These are phyloP conservation scores for Phymastichus coffea DNA, from an alignment of 1,140 invertebrate genomes.

Conservation along the genomic window DNA sequence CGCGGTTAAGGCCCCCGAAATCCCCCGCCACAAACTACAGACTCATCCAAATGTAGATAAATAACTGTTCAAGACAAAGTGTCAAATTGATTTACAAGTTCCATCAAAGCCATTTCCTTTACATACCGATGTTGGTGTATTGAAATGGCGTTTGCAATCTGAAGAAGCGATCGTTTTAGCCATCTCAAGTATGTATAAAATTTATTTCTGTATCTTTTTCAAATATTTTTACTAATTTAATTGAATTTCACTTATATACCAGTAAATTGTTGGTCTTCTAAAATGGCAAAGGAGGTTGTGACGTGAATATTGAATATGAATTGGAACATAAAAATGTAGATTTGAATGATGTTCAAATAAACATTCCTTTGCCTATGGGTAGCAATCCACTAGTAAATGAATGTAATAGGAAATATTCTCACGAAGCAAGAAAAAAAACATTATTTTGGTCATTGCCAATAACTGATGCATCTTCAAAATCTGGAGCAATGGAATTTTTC, in stretches of 20 bases:
- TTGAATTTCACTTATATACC: constrained; percentile 15
- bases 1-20: no score
- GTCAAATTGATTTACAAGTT: constrained; percentile 85
- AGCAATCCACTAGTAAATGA: constrained; percentile 83
- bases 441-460: constrained; percentile 88
- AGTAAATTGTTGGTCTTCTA: constrained; percentile 99
- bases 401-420: constrained; percentile 92
- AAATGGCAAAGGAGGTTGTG: constrained; percentile 86
- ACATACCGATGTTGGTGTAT: constrained; percentile 93
- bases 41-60: constrained; percentile 99
- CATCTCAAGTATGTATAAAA: constrained; percentile 68
- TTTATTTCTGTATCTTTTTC: constrained; percentile 28
- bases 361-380: constrained; percentile 84
- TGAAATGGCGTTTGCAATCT: constrained; percentile 92
- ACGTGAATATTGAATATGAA: constrained; percentile 98
- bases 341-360: constrained; percentile 88
- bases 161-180: constrained; percentile 81
- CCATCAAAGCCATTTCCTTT: constrained; percentile 91
- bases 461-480: constrained; percentile 83
- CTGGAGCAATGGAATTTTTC: constrained; percentile 90
- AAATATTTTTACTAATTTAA: background rate
- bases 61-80: constrained; percentile 80
- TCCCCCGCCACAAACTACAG: no score
- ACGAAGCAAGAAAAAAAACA: constrained; percentile 79
- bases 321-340: constrained; percentile 83